These are phyloP conservation scores for Drosophila elegans DNA, from an alignment of 1,140 invertebrate species.

Conservation along the genomic window DNA sequence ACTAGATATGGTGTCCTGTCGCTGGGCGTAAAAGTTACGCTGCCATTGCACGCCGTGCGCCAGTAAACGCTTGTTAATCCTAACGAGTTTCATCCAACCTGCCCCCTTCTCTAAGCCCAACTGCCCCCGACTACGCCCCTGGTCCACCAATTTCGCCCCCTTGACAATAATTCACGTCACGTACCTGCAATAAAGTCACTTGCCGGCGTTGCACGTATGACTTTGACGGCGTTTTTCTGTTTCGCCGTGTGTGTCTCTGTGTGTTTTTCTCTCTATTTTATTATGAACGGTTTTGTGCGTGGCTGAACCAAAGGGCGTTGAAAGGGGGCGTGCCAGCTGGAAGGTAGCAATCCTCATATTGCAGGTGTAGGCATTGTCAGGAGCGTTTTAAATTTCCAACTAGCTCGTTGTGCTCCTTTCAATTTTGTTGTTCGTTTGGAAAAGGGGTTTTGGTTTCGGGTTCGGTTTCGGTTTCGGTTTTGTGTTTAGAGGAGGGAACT, in stretches of 20 bases:
- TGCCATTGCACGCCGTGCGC: conserved; percentile 73
- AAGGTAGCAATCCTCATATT: conserved; percentile 9
- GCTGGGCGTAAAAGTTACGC: conserved; percentile 50
- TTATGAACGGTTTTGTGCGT: conserved; percentile 81
- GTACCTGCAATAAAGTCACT: conserved; percentile 83
- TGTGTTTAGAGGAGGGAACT: conserved; percentile 5
- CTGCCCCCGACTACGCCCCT: conserved; percentile 3
- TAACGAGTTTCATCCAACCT: conserved; percentile 69
- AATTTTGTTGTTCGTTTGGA: conserved; percentile 9
- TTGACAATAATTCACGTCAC: conserved; percentile 82
- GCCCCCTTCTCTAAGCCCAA: background rate
- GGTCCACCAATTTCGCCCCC: conserved; percentile 12
- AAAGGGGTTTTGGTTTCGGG: background rate
- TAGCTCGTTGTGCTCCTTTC: conserved; percentile 19
- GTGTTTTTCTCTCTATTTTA: conserved; percentile 62
- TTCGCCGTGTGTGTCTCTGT: conserved; percentile 15
- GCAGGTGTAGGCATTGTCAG: conserved; percentile 47
- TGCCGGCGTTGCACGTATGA: conserved; percentile 81
- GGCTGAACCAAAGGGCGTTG: conserved; percentile 13
- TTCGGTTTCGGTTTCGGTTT: conserved; percentile 20
- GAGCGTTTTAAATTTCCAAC: conserved; percentile 48
- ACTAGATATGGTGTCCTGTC: conserved; percentile 16
- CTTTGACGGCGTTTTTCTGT: conserved; percentile 73
- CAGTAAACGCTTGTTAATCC: conserved; percentile 83
- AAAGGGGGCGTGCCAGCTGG: conserved; percentile 7